A percentile compares a stretch with the other conserved stretches of the same genome.
These are phyloP conservation scores for Gobio gobio DNA, from an alignment of 2,113 vertebrate genomes.

Conservation along the genomic window DNA sequence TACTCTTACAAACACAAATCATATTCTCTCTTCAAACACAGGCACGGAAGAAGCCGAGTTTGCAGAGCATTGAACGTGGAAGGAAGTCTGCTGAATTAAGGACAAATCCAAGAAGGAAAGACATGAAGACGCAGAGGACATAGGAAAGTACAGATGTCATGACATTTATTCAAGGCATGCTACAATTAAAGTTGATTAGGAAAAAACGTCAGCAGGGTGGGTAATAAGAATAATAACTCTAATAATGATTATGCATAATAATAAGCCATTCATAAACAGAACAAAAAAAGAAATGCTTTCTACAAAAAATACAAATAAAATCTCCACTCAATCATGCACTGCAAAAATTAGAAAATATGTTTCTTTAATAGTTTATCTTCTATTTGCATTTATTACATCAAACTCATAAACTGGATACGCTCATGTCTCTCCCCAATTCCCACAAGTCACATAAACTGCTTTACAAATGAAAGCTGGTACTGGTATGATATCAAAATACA, in stretches of 20 bases:
- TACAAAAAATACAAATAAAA: conserved; percentile 69
- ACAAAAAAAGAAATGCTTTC: conserved; percentile 67
- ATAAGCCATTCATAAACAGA: conserved; percentile 74
- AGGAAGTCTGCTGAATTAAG: conserved; percentile 17
- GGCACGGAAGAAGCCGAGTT: neutral
- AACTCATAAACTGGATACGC: conserved; percentile 75
- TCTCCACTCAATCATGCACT: conserved; percentile 78
- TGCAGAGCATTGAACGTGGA: conserved; percentile 45
- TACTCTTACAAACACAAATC: neutral
- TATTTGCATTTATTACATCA: conserved; percentile 83
- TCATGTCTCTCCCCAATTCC: conserved; percentile 68
- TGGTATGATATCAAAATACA: conserved; percentile 86
- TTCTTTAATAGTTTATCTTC: conserved; percentile 84
- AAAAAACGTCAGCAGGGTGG: conserved; percentile 73
- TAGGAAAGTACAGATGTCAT: conserved; percentile 77
- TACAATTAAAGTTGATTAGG: conserved; percentile 80
- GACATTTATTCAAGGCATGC: conserved; percentile 86
- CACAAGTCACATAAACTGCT: conserved; percentile 73
- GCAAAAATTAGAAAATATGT: conserved; percentile 81
- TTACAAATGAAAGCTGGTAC: conserved; percentile 84
- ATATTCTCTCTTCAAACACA: neutral
- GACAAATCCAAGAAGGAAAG: conserved; percentile 67
- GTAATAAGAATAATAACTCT: conserved; percentile 58
- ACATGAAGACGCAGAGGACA: conserved; percentile 79
- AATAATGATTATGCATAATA: conserved; percentile 64